Evolutionary conservation across 2,888 invertebrate species (phyloP), one percentile per base, ranked within the genome.

Genomic region (Eupithecia subumbrata): DNA sequence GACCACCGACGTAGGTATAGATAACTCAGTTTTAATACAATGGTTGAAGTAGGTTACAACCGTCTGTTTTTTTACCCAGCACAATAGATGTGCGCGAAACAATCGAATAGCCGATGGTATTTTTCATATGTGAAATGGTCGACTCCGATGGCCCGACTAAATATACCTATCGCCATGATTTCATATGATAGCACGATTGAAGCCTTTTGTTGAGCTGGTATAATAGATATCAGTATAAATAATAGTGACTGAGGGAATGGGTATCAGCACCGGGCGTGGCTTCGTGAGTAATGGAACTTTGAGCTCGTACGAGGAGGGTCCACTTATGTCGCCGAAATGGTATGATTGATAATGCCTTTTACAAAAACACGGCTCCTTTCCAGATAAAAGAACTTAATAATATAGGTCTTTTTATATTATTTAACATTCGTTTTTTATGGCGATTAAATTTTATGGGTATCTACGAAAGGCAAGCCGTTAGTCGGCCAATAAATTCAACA

Each of bases 231-330:
- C 68, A 78, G 78, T 79, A 82, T 81, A 78, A 80, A 71, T 80
- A 78, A 75, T 88, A 84, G 86, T 87, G 86, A 83, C 84, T 86
- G 85, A 82, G 86, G 84, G 86, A 86, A 87, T 86, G 82, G 88
- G 89, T 93, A 93, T 92, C 92, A 92, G 92, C 86, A 89, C 85
- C 83, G 91, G 93, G 93, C 91, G 94, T 88, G 91, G 91, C 88
- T 84, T 86, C 83, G 85, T 94, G 93, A 95, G 90, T 95, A 95
- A 94, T 95, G 94, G 94, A 90, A 91, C 87, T 92, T 89, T 85
- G 91, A 91, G 92, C 91, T 91, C 91, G 89, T 85, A 90, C 91
- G 92, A 93, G 91, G 92, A 94, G 94, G 94, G 95, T 93, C 92
- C 93, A 92, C 93, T 94, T 94, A 92, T 94, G 94, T 93, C 93